phyloP scores from a whole-genome alignment of 2,888 invertebrate species.

The Acanthopleura granulata region DNA sequence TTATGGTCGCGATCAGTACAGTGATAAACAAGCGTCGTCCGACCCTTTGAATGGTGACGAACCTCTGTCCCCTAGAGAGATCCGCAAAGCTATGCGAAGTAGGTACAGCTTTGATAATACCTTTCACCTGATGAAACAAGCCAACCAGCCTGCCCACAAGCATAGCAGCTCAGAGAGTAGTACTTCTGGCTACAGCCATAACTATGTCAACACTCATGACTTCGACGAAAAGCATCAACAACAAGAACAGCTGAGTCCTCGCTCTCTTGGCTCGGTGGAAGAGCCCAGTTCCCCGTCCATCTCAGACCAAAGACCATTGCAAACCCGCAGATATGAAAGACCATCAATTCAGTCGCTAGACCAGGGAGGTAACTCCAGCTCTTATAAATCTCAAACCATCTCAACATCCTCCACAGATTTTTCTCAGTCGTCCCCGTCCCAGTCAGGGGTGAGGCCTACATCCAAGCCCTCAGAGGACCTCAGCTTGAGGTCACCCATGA shows the following conservation, averaged over 20 bases:
- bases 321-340: neutral
- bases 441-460: conserved; percentile 36
- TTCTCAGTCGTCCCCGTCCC: neutral
- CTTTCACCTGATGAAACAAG: neutral
- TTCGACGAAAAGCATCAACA: neutral
- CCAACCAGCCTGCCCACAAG: neutral
- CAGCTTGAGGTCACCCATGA: conserved; percentile 16
- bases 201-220: conserved; percentile 12
- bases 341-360: neutral
- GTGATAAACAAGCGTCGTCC: neutral
- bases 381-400: neutral
- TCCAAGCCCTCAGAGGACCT: conserved; percentile 34
- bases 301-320: neutral
- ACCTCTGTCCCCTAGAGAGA: neutral
- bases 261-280: neutral
- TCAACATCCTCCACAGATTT: neutral
- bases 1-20: neutral
- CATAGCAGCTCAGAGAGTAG: conserved; percentile 1
- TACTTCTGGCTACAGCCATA: neutral
- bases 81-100: neutral
- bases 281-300: neutral
- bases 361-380: neutral
- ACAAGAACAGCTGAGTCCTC: neutral
- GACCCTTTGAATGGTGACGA: neutral
- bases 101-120: conserved; percentile 8